phyloP scores from a whole-genome alignment of 1,140 invertebrate genomes.

The Lysiphlebus fabarum region DNA sequence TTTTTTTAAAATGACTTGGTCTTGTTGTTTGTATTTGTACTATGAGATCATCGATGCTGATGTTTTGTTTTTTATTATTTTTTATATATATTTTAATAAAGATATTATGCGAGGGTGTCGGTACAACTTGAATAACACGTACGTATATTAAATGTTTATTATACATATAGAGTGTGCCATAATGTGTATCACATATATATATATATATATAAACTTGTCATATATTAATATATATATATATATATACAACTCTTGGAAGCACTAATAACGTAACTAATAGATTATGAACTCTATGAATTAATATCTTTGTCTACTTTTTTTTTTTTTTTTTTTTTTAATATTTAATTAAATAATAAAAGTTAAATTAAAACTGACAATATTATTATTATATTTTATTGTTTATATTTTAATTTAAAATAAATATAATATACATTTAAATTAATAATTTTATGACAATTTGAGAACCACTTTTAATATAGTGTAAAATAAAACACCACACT shows the following conservation, averaged over 20 bases:
- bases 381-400: neutral
- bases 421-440: slow-evolving; percentile 15
- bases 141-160: slow-evolving; percentile 13
- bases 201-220: too few species aligned
- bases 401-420: neutral
- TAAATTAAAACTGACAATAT: slow-evolving; percentile 4
- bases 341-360: slow-evolving; percentile 7
- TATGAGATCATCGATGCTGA: slow-evolving; percentile 55
- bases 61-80: slow-evolving; percentile 13
- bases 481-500: slow-evolving; percentile 46
- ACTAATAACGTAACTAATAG: slow-evolving; percentile 50
- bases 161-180: slow-evolving; percentile 45
- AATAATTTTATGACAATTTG: slow-evolving; percentile 30
- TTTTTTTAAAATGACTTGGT: slow-evolving; percentile 4
- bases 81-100: neutral
- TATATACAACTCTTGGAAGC: slow-evolving; percentile 43
- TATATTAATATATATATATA: too few species aligned
- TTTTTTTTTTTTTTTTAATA: slow-evolving; percentile 34
- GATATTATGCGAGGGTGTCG: slow-evolving; percentile 40
- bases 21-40: neutral
- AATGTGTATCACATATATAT: slow-evolving; percentile 45
- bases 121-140: slow-evolving; percentile 50
- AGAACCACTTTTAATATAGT: slow-evolving; percentile 37
- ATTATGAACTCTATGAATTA: slow-evolving; percentile 55
- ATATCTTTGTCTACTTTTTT: slow-evolving; percentile 40